Conservation (phyloP, 2,888 invertebrate species). For the Drosophila borborema region DNA sequence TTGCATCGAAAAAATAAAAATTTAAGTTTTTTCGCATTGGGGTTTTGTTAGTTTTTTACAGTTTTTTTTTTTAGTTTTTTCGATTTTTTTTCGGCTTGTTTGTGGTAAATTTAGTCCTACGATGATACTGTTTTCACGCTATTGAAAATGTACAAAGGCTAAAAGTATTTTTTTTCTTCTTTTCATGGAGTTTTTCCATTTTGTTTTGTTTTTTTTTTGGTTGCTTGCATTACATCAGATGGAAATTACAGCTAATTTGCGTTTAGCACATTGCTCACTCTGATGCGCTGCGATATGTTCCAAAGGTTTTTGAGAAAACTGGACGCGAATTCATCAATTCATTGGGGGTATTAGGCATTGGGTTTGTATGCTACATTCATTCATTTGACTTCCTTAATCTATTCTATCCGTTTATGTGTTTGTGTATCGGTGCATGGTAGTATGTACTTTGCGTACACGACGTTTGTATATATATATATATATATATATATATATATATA, state of each 20-base stretch:
- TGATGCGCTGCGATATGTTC: conserved; percentile 23
- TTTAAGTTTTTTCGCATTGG: conserved; percentile 7
- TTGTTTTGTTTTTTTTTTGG: neutral
- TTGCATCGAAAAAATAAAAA: conserved; percentile 34
- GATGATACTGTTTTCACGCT: conserved; percentile 20
- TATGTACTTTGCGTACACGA: conserved; percentile 18
- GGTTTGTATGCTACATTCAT: conserved; percentile 5
- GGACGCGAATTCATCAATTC: conserved; percentile 29
- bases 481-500: neutral
- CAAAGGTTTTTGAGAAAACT: conserved; percentile 23
- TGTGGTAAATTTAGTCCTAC: conserved; percentile 13
- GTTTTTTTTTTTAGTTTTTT: neutral
- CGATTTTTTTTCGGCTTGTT: neutral
- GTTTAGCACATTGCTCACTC: conserved; percentile 12
- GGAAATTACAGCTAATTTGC: conserved; percentile 27
- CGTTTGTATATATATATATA: neutral
- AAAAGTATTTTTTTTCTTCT: conserved; percentile 30
- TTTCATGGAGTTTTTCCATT: neutral
- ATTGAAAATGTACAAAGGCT: conserved; percentile 11
- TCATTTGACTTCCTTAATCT: conserved; percentile 13
- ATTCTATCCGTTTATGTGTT: conserved; percentile 6
- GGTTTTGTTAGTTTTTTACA: neutral
- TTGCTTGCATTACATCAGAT: conserved; percentile 18
- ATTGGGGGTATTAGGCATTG: neutral
- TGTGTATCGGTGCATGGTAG: neutral